Conservation (phyloP, 2,888 invertebrate genomes). For the Scaptomyza tumidula region DNA sequence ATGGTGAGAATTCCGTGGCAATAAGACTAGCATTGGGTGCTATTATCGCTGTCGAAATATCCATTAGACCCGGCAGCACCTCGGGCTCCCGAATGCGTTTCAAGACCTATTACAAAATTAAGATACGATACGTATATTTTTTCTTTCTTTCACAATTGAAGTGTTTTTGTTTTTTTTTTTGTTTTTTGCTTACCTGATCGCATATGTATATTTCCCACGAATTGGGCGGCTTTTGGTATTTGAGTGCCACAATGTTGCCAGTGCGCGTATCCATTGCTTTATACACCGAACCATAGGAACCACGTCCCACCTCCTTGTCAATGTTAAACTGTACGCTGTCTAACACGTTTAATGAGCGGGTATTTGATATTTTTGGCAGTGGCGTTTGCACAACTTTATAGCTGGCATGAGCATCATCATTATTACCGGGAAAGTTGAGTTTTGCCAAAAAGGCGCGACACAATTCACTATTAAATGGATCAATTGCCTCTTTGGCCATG, state of each 20-base stretch:
- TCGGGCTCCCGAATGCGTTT: slow-evolving; percentile 85
- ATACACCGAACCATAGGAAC: slow-evolving; percentile 94
- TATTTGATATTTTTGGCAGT: slow-evolving; percentile 87
- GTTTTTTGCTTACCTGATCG: slow-evolving; percentile 78
- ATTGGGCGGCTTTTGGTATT: slow-evolving; percentile 95
- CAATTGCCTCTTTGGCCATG: slow-evolving; percentile 85
- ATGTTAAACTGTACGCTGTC: slow-evolving; percentile 86
- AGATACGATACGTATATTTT: neutral
- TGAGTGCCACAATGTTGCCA: slow-evolving; percentile 88
- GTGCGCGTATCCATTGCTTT: slow-evolving; percentile 82
- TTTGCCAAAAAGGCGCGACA: slow-evolving; percentile 89
- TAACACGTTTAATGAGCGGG: slow-evolving; percentile 86
- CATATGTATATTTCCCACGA: slow-evolving; percentile 98
- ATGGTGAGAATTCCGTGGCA: slow-evolving; percentile 92
- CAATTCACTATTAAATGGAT: slow-evolving; percentile 93
- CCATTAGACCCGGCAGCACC: slow-evolving; percentile 89
- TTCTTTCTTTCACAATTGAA: no score
- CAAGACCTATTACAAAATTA: slow-evolving; percentile 62
- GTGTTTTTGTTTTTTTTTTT: no score
- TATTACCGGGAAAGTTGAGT: slow-evolving; percentile 89
- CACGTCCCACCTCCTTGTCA: slow-evolving; percentile 93
- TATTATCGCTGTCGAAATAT: slow-evolving; percentile 91
- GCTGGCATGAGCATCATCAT: slow-evolving; percentile 86
- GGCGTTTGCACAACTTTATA: slow-evolving; percentile 87
- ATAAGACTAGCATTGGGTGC: slow-evolving; percentile 93